Evolutionary conservation across 2,888 invertebrate species (phyloP), one percentile per base, ranked within the genome.

Genomic region (Volucella bombylans): DNA sequence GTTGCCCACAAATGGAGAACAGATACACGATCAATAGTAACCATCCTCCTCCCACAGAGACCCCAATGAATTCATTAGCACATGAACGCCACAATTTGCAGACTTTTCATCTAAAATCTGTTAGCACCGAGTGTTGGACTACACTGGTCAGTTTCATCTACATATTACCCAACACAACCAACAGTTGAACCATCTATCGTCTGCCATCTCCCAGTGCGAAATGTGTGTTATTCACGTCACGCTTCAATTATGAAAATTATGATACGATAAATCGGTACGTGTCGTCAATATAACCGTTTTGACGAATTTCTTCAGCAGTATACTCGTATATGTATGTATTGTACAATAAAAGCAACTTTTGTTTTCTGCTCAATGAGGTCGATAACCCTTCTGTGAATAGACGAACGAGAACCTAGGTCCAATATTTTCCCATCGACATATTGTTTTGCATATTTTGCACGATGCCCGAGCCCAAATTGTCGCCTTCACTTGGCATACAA

Each of bases 291-390:
- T 77, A 76, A 77, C 76, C 54, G 59, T 76, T 54, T 76, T 50
- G 11, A 39, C 10, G 39, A 12, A 39, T 45, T 15, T 64, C 23
- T 55, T n/a, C n/a, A 15, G 31, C 31, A 6, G 2, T 31, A 31
- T 23, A 23, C n/a, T n/a, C n/a, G n/a, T n/a, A n/a, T n/a, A n/a
- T n/a, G n/a, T n/a, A n/a, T 3, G 23, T 15, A 38, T 8, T 47
- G 49, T 65, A 65, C 47, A 81, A 81, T 71, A 54, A 54, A 31
- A 31, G 31, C 4, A 31, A 82, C 82, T 82, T 82, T 82, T 82
- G 82, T 77, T 82, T 82, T 82, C 82, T 77, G 71, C 57, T 31
- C 45, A 31, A 43, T 4, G 52, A 71, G 82, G 77, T 76, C 82
- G 71, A 14, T 82, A 52, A 82, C 82, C 82, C 71, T 77, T 45